Evolutionary conservation across 2,888 invertebrate species (phyloP).

Genomic region (Allophyes oxyacanthae): DNA sequence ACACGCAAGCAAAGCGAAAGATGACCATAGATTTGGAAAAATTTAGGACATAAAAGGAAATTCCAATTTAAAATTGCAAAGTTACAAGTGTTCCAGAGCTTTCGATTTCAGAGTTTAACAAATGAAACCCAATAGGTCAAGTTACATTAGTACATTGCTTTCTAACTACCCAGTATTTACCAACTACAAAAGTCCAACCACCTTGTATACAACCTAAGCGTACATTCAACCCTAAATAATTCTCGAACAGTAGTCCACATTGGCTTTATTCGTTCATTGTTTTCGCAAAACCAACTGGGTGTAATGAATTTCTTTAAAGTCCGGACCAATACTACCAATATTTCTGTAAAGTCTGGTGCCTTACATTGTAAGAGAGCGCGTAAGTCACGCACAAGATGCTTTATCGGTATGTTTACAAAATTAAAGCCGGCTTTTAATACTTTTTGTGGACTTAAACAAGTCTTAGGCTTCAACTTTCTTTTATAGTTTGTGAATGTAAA

Average conservation of each 20-base stretch:
- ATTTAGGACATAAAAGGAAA: no score
- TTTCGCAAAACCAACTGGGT: constrained; percentile 47
- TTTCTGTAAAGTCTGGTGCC: constrained; percentile 18
- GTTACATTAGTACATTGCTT: no score
- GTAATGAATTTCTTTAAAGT: constrained; percentile 51
- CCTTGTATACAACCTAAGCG: constrained; percentile 4
- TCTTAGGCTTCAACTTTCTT: constrained; percentile 44
- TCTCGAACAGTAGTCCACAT: constrained; percentile 24
- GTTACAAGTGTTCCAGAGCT: no score
- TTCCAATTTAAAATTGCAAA: no score
- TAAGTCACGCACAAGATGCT: constrained; percentile 63
- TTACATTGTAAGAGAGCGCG: constrained; percentile 58
- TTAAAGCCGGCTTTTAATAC: constrained; percentile 53
- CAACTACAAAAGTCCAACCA: constrained; percentile 8
- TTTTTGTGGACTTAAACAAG: constrained; percentile 54
- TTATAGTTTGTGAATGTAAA: constrained; percentile 47
- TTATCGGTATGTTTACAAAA: constrained; percentile 65
- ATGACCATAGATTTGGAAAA: no score
- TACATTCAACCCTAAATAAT: constrained; percentile 53
- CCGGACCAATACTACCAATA: constrained; percentile 45
- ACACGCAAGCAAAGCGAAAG: no score
- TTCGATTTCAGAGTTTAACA: no score
- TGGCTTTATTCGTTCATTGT: constrained; percentile 57
- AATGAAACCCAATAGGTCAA: no score
- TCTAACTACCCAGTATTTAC: neutral